Conservation (phyloP, 2,888 invertebrate species). For the Pandemis heparana region DNA sequence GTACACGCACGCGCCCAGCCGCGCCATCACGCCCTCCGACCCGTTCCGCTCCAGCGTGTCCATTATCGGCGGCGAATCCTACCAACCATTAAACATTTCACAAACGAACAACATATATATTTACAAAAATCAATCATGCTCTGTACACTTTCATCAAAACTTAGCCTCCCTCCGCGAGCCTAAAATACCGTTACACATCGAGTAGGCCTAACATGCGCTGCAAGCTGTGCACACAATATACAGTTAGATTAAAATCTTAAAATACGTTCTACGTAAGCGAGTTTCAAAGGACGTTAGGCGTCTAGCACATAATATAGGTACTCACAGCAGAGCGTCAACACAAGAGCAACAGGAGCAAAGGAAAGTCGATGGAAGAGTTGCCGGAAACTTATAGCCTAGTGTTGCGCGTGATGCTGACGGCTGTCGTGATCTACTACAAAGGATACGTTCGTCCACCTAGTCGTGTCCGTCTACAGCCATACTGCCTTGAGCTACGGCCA, state of each 20-base stretch:
- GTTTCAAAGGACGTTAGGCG: constrained; percentile 21
- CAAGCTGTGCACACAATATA: constrained; percentile 51
- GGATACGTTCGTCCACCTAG: constrained; percentile 46
- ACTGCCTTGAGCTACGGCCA: constrained; percentile 66
- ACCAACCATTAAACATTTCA: constrained; percentile 44
- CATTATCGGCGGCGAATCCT: constrained; percentile 82
- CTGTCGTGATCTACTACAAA: constrained; percentile 28
- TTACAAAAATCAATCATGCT: constrained; percentile 31
- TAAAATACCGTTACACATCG: constrained; percentile 44
- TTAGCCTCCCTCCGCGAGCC: constrained; percentile 41
- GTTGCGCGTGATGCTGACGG: constrained; percentile 34
- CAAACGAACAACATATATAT: constrained; percentile 43
- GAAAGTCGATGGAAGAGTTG: constrained; percentile 12
- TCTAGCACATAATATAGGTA: constrained; percentile 21
- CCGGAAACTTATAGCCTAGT: constrained; percentile 29
- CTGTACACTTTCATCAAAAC: constrained; percentile 7
- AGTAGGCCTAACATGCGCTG: constrained; percentile 50
- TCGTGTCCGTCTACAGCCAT: constrained; percentile 48
- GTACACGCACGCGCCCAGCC: constrained; percentile 77
- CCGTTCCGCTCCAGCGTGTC: constrained; percentile 70
- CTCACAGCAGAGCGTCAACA: constrained; percentile 36
- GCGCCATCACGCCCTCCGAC: constrained; percentile 59
- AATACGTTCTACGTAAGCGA: constrained; percentile 38
- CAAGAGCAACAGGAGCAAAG: constrained; percentile 28
- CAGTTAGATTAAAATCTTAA: constrained; percentile 12